phyloP scores from a whole-genome alignment of 2,888 invertebrate species.

The Apotomis capreana region DNA sequence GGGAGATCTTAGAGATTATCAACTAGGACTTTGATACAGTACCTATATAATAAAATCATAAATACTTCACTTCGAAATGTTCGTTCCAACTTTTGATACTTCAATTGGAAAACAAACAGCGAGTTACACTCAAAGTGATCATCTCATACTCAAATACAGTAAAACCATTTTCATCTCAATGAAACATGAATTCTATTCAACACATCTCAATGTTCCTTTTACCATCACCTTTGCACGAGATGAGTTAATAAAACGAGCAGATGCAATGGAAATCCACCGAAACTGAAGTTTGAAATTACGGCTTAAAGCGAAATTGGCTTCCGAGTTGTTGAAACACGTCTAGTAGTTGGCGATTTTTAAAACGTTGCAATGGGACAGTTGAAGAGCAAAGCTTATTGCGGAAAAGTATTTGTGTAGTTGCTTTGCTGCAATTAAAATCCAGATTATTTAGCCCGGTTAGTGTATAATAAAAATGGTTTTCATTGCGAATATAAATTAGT shows the following conservation, averaged over 20 bases:
- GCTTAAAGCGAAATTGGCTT: constrained; percentile 5
- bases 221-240: not conserved
- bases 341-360: not conserved
- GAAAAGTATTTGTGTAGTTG: not conserved
- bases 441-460: too few relatives aligned
- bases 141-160: too few relatives aligned
- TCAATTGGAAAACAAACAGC: too few relatives aligned
- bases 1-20: too few relatives aligned
- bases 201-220: not conserved
- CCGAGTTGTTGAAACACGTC: not conserved
- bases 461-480: too few relatives aligned
- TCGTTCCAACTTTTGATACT: too few relatives aligned
- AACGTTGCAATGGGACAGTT: not conserved
- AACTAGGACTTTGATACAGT: too few relatives aligned
- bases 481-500: too few relatives aligned
- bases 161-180: too few relatives aligned
- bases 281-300: constrained; percentile 10
- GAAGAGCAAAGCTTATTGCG: not conserved
- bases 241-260: not conserved
- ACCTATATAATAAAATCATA: too few relatives aligned
- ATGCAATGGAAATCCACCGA: not conserved
- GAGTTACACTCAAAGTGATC: too few relatives aligned
- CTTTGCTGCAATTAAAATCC: not conserved
- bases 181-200: not conserved
- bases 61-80: too few relatives aligned